These are phyloP conservation scores for Brachypteracias leptosomus DNA, from an alignment of 2,113 vertebrate species.

Conservation along the genomic window DNA sequence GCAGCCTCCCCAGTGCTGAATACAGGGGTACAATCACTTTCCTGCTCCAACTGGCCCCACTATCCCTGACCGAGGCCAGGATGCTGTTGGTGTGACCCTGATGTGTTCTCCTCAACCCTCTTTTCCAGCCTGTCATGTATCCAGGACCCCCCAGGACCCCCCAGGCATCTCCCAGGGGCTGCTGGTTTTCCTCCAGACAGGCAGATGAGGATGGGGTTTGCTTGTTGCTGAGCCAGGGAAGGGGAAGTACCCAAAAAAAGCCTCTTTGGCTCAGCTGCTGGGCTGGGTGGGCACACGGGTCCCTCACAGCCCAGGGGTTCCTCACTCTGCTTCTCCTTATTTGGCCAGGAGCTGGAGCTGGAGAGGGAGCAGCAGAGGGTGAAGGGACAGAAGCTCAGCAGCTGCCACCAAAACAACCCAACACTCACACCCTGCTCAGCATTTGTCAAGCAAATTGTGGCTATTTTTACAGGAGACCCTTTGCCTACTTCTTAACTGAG, in stretches of 20 bases:
- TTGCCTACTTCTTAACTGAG: not conserved
- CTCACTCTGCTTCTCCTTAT: constrained; percentile 19
- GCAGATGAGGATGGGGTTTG: not conserved
- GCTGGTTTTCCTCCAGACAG: not conserved
- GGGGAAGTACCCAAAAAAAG: not conserved
- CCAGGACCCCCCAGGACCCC: too few species aligned
- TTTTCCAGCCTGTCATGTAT: not conserved
- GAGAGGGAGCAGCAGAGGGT: not conserved
- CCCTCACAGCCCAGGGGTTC: not conserved
- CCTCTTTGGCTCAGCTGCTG: not conserved
- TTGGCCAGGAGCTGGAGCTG: constrained; percentile 17
- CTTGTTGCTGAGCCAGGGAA: not conserved
- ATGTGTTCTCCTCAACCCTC: not conserved
- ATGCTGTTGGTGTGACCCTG: not conserved
- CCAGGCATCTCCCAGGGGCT: not conserved
- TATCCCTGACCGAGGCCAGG: too few species aligned
- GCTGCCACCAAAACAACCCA: not conserved
- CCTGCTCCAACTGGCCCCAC: too few species aligned
- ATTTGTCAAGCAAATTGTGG: not conserved
- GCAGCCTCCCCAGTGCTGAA: too few species aligned
- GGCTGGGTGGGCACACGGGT: not conserved
- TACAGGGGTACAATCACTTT: too few species aligned
- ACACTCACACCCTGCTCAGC: not conserved
- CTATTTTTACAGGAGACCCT: constrained; percentile 12
- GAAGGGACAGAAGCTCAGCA: not conserved